Evolutionary conservation across 1,140 invertebrate species (phyloP).

Genomic region (Halesus radiatus): DNA sequence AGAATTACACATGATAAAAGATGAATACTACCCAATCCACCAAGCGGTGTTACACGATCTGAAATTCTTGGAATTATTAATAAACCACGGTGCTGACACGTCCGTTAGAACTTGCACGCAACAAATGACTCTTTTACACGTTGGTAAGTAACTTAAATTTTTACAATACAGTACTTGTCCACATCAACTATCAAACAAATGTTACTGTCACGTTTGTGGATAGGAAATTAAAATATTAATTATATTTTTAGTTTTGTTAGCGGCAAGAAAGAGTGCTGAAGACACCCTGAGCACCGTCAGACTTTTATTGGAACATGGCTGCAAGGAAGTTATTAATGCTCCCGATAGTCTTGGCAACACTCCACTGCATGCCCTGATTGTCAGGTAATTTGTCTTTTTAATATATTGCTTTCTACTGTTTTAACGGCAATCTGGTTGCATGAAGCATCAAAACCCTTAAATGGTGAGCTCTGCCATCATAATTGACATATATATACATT

Average conservation of each 20-base stretch:
- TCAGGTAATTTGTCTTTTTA: conserved; percentile 62
- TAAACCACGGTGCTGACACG: conserved; percentile 76
- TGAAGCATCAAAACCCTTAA: no score
- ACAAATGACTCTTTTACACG: conserved; percentile 81
- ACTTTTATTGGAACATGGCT: conserved; percentile 76
- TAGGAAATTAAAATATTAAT: no score
- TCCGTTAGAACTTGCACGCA: conserved; percentile 80
- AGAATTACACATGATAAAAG: conserved; percentile 81
- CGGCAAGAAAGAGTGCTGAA: conserved; percentile 78
- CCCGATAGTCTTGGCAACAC: conserved; percentile 79
- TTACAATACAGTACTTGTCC: no score
- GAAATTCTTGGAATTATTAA: conserved; percentile 77
- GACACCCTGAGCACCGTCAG: conserved; percentile 78
- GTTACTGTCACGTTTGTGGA: no score
- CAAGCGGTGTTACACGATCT: conserved; percentile 79
- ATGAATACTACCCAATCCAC: conserved; percentile 84
- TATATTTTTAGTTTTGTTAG: conserved; percentile 69
- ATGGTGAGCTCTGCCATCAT: no score
- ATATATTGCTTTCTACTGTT: no score
- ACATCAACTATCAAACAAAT: no score
- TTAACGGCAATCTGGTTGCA: no score
- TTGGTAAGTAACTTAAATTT: conserved; percentile 63
- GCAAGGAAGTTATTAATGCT: conserved; percentile 80
- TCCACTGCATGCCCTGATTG: conserved; percentile 77
- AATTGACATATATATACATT: no score